These are phyloP conservation scores for Trissolcus japonicus DNA, from an alignment of 2,888 invertebrate genomes.

Conservation along the genomic window DNA sequence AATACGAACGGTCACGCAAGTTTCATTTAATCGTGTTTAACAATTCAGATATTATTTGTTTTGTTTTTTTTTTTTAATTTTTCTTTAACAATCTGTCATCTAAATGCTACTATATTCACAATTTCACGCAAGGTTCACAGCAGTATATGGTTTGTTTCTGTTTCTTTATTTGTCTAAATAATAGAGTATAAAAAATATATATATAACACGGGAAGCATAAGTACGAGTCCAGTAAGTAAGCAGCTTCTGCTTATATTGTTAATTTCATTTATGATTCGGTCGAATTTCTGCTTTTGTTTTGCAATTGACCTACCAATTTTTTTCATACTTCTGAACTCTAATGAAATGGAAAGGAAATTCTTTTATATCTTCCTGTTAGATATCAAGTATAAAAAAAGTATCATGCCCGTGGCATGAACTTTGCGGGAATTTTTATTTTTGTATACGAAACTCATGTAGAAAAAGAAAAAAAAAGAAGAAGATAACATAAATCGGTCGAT, in stretches of 20 bases:
- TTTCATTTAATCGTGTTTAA: slow-evolving; percentile 39
- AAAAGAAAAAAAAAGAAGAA: too few relatives aligned
- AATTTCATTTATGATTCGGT: slow-evolving; percentile 52
- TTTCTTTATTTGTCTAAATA: slow-evolving; percentile 34
- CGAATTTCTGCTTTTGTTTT: slow-evolving; percentile 2
- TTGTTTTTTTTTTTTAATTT: neutral
- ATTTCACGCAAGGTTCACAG: slow-evolving; percentile 35
- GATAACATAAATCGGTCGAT: too few relatives aligned
- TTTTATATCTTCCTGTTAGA: neutral
- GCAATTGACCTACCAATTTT: neutral
- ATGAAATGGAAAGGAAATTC: neutral
- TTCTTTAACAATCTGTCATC: slow-evolving; percentile 41
- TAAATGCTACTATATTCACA: slow-evolving; percentile 38
- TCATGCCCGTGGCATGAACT: too few relatives aligned
- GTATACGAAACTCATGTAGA: too few relatives aligned
- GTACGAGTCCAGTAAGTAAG: slow-evolving; percentile 56
- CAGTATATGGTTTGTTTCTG: slow-evolving; percentile 1
- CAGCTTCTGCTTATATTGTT: slow-evolving; percentile 51
- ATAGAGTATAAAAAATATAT: slow-evolving; percentile 63
- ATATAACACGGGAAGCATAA: slow-evolving; percentile 62
- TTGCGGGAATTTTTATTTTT: too few relatives aligned
- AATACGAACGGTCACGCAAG: too few relatives aligned
- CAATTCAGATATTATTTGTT: slow-evolving; percentile 27
- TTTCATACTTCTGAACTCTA: neutral
- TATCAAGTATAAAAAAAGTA: too few relatives aligned